These are phyloP conservation scores for Poecilus cupreus DNA, from an alignment of 2,888 invertebrate species.

Conservation along the genomic window DNA sequence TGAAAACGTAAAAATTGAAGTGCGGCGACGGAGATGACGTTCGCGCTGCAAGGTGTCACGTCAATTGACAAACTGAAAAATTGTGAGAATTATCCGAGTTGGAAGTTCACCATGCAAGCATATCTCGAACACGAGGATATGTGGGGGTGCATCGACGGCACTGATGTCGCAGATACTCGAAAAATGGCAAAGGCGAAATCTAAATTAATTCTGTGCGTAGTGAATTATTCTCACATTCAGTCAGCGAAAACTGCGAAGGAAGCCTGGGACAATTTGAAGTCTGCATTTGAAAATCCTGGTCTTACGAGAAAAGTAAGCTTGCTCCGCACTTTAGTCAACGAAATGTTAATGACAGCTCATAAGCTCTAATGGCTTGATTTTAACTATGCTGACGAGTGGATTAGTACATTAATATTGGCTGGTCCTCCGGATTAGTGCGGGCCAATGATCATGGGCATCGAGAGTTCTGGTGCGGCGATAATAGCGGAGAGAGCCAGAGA, in stretches of 20 bases:
- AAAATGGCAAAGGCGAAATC: conserved; percentile 52
- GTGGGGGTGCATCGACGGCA: not conserved
- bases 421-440: conserved; percentile 65
- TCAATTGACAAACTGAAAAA: too few relatives aligned
- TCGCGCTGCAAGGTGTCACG: too few relatives aligned
- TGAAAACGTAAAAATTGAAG: too few relatives aligned
- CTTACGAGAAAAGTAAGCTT: conserved; percentile 63
- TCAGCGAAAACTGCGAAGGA: conserved; percentile 25
- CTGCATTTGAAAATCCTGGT: conserved; percentile 21
- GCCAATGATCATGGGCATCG: conserved; percentile 66
- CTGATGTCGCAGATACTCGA: not conserved
- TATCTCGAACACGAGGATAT: not conserved
- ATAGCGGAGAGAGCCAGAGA: conserved; percentile 60
- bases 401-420: conserved; percentile 64
- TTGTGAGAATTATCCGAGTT: too few relatives aligned
- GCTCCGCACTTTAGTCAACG: conserved; percentile 62
- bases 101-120: not conserved
- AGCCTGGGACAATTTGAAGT: conserved; percentile 45
- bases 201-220: conserved; percentile 44
- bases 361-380: conserved; percentile 64
- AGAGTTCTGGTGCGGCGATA: conserved; percentile 64
- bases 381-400: conserved; percentile 64
- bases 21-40: too few relatives aligned
- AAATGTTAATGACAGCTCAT: conserved; percentile 63
- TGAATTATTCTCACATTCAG: not conserved